These are phyloP conservation scores for Agrochola macilenta DNA, from an alignment of 2,888 invertebrate genomes.

Conservation along the genomic window DNA sequence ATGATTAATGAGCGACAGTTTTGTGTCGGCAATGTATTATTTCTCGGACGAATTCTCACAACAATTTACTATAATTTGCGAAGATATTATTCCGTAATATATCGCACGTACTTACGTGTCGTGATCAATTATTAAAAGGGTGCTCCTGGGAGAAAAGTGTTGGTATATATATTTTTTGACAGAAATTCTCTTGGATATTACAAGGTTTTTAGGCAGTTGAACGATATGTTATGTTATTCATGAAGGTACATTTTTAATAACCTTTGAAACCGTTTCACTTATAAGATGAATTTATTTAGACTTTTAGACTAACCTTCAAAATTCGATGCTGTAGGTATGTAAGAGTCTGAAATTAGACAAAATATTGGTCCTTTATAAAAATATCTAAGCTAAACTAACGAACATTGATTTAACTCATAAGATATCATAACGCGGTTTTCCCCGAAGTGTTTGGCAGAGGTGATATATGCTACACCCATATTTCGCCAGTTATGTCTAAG, in stretches of 20 bases:
- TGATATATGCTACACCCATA: not conserved
- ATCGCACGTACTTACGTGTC: constrained; percentile 14
- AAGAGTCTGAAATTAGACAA: not conserved
- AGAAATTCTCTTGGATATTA: constrained; percentile 6
- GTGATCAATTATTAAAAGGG: constrained; percentile 55
- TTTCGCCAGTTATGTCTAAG: not conserved
- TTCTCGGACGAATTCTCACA: constrained; percentile 52
- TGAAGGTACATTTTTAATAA: not conserved
- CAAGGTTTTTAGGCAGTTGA: constrained; percentile 1
- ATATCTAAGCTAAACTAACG: not conserved
- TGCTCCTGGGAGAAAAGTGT: constrained; percentile 15
- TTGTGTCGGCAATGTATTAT: constrained; percentile 52
- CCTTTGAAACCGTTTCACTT: not conserved
- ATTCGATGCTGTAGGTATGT: not conserved
- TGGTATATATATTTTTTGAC: constrained; percentile 20
- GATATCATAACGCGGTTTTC: too few relatives aligned
- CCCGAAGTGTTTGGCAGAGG: not conserved
- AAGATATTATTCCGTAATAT: constrained; percentile 38
- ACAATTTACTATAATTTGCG: constrained; percentile 59
- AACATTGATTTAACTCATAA: not conserved
- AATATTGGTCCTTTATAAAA: not conserved
- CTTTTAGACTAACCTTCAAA: not conserved
- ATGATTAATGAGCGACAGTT: constrained; percentile 64
- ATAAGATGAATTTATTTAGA: not conserved
- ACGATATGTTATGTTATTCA: not conserved